These are phyloP conservation scores for Hyles vespertilio DNA, from an alignment of 1,140 invertebrate genomes.

Conservation along the genomic window DNA sequence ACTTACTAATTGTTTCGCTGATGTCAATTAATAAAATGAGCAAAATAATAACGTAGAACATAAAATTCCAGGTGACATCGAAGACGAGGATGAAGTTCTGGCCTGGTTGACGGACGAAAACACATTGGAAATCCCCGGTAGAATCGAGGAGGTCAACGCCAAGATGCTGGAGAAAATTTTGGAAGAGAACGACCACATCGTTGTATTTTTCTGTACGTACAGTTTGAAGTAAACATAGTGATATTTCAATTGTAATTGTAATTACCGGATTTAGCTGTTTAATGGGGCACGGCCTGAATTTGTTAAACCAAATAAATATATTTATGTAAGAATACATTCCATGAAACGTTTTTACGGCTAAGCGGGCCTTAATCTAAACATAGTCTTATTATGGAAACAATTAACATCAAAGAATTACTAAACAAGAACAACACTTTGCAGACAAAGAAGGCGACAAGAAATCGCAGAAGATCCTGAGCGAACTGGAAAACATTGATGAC, in stretches of 20 bases:
- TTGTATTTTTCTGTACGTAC: slow-evolving; percentile 94
- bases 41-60: neutral
- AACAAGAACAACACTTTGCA: slow-evolving; percentile 46
- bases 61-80: slow-evolving; percentile 82
- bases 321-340: neutral
- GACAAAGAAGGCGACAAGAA: slow-evolving; percentile 94
- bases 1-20: too few relatives aligned
- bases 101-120: slow-evolving; percentile 95
- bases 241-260: neutral
- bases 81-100: slow-evolving; percentile 93
- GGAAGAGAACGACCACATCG: slow-evolving; percentile 90
- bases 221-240: neutral
- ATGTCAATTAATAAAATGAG: too few relatives aligned
- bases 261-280: neutral
- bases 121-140: slow-evolving; percentile 92
- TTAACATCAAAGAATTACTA: too few relatives aligned
- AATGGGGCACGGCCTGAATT: too few relatives aligned
- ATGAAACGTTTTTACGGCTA: neutral
- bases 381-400: neutral
- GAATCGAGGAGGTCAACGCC: slow-evolving; percentile 95
- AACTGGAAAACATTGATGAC: slow-evolving; percentile 96
- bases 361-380: neutral
- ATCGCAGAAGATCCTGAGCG: slow-evolving; percentile 91
- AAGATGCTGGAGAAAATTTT: slow-evolving; percentile 95
- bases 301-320: too few relatives aligned